Evolutionary conservation across 2,797 vertebrate genomes (phyloP).

Genomic region (Cuculus canorus): DNA sequence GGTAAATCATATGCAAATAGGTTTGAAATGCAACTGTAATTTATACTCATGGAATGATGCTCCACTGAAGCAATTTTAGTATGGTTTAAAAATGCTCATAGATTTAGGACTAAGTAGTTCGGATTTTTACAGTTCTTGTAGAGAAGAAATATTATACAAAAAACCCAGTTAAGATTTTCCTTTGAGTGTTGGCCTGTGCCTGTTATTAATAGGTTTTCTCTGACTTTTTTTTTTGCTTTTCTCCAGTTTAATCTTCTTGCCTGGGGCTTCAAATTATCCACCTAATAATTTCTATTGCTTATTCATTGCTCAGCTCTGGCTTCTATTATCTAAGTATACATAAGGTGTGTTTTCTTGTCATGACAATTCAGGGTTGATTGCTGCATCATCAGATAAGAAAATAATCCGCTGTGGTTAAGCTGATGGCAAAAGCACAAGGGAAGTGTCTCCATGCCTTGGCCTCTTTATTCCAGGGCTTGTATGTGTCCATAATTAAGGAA

Average conservation of each 20-base stretch:
- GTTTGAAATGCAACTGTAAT: constrained; percentile 14
- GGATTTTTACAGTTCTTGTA: neutral
- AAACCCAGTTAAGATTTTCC: neutral
- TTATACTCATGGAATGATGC: neutral
- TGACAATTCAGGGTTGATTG: constrained; percentile 41
- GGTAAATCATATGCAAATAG: constrained; percentile 30
- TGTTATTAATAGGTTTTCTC: constrained; percentile 10
- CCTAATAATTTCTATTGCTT: neutral
- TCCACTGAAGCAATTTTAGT: constrained; percentile 2
- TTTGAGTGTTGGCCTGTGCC: neutral
- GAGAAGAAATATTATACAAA: neutral
- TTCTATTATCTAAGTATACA: constrained; percentile 2
- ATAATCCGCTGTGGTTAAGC: constrained; percentile 23
- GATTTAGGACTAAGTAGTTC: neutral
- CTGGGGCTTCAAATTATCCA: constrained; percentile 26
- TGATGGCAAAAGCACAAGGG: constrained; percentile 37
- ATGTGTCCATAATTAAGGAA: constrained; percentile 22
- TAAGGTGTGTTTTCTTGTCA: neutral
- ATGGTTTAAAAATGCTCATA: neutral
- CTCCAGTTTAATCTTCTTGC: neutral
- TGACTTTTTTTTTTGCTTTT: neutral
- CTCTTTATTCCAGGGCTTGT: constrained; percentile 1
- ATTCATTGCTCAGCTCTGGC: constrained; percentile 26
- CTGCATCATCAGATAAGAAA: constrained; percentile 48
- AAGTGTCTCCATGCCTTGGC: constrained; percentile 6